Evolutionary conservation across 2,888 invertebrate species (phyloP).

Genomic region (Hypomecis punctinalis): DNA sequence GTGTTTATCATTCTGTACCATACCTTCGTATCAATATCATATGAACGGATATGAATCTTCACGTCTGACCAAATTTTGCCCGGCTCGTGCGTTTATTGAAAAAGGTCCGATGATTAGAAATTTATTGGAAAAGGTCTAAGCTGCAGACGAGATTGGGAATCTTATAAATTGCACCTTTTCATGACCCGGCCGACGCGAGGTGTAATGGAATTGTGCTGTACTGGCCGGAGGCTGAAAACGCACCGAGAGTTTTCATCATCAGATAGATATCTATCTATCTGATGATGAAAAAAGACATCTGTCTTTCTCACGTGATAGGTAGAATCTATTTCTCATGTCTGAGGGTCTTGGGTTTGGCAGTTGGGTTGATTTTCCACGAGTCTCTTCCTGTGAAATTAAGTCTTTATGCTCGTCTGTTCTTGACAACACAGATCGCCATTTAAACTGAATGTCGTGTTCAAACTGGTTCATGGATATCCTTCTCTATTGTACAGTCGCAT

Average conservation of each 20-base stretch:
- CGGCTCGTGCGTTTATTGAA: conserved; percentile 50
- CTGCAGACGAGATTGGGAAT: conserved; percentile 50
- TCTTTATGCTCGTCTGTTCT: too few species aligned
- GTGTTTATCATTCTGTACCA: not conserved
- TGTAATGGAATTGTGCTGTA: conserved; percentile 44
- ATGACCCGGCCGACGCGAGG: conserved; percentile 29
- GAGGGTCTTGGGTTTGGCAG: not conserved
- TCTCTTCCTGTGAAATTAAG: too few species aligned
- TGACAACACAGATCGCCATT: too few species aligned
- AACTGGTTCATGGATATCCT: too few species aligned
- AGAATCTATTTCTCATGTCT: too few species aligned
- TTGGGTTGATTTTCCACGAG: too few species aligned
- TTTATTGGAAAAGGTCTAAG: conserved; percentile 57
- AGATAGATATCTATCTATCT: too few species aligned
- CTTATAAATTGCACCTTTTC: conserved; percentile 52
- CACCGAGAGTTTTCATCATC: not conserved
- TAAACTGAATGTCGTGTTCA: too few species aligned
- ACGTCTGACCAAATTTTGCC: conserved; percentile 48
- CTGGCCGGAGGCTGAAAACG: conserved; percentile 15
- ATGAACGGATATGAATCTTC: conserved; percentile 28
- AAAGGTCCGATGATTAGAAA: conserved; percentile 58
- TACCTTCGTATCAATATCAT: not conserved
- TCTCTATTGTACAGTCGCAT: too few species aligned
- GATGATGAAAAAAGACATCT: too few species aligned
- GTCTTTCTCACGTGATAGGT: too few species aligned